These are phyloP conservation scores for Orthosia cruda DNA, from an alignment of 2,888 invertebrate species.

Conservation along the genomic window DNA sequence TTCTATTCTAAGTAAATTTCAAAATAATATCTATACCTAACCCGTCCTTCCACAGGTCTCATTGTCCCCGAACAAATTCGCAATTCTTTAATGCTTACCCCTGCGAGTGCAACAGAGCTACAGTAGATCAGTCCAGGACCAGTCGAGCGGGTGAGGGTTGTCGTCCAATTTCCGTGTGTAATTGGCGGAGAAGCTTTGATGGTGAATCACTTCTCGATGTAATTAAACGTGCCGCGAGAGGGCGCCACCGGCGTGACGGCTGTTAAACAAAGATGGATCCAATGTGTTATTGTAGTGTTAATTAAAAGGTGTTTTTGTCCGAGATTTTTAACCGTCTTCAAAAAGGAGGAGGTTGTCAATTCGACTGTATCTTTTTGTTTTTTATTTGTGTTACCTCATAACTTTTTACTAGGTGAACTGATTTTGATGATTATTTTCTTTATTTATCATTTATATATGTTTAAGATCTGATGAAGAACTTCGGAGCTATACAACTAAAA, in stretches of 20 bases:
- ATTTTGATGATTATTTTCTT: no score
- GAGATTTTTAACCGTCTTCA: no score
- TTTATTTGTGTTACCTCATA: no score
- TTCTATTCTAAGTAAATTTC: no score
- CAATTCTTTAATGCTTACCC: constrained; percentile 10
- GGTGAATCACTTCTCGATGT: constrained; percentile 79
- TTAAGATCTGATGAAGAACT: no score
- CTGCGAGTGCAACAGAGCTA: constrained; percentile 40
- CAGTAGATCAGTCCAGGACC: constrained; percentile 36
- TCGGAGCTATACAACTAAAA: no score
- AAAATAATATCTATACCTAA: no score
- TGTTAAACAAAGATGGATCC: constrained; percentile 20
- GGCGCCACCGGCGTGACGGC: constrained; percentile 23
- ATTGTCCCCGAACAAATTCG: background rate
- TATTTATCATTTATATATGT: no score
- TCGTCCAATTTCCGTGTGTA: constrained; percentile 79
- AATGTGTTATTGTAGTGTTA: background rate
- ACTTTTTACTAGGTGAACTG: no score
- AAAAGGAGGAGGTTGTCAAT: no score
- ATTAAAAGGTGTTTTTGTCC: constrained; percentile 31
- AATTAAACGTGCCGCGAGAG: constrained; percentile 74
- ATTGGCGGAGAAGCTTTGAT: constrained; percentile 76
- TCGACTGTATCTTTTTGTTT: no score
- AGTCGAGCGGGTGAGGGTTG: constrained; percentile 14
- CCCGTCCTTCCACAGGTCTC: no score